These are phyloP conservation scores for Zonotrichia leucophrys DNA, from an alignment of 2,113 vertebrate species.

Conservation along the genomic window DNA sequence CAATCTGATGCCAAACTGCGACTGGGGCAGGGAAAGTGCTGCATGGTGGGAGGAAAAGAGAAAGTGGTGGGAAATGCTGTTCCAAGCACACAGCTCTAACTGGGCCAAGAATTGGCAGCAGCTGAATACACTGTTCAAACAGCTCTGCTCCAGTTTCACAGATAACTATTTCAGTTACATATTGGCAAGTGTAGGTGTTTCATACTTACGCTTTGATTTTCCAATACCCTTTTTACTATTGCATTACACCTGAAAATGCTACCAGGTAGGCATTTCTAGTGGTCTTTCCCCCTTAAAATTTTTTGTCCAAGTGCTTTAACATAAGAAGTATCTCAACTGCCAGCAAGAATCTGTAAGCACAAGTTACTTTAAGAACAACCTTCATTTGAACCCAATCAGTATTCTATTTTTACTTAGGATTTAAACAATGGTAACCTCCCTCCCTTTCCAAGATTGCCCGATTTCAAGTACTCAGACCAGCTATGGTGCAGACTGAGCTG, in stretches of 20 bases:
- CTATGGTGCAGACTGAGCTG: not conserved
- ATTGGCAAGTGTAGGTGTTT: not conserved
- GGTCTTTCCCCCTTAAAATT: not conserved
- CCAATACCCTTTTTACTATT: not conserved
- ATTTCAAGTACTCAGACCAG: not conserved
- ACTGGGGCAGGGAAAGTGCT: not conserved
- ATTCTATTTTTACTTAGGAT: constrained; percentile 61
- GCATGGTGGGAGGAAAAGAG: not conserved
- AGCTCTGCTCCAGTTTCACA: not conserved
- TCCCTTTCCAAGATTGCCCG: not conserved
- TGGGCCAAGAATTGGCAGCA: not conserved
- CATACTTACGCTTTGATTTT: not conserved
- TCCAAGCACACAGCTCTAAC: not conserved
- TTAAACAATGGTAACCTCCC: constrained; percentile 36
- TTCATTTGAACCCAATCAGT: constrained; percentile 48
- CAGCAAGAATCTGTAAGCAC: not conserved
- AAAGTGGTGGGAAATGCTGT: not conserved
- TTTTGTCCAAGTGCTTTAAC: not conserved
- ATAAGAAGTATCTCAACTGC: not conserved
- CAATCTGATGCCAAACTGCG: not conserved
- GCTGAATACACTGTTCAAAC: not conserved
- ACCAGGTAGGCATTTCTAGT: not conserved
- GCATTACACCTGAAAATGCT: not conserved
- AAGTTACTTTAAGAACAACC: constrained; percentile 39
- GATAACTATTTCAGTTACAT: not conserved